A percentile compares a stretch with the other conserved stretches of the same genome.
phyloP scores from a whole-genome alignment of 1,140 invertebrate genomes.

The Diachasma alloeum region DNA sequence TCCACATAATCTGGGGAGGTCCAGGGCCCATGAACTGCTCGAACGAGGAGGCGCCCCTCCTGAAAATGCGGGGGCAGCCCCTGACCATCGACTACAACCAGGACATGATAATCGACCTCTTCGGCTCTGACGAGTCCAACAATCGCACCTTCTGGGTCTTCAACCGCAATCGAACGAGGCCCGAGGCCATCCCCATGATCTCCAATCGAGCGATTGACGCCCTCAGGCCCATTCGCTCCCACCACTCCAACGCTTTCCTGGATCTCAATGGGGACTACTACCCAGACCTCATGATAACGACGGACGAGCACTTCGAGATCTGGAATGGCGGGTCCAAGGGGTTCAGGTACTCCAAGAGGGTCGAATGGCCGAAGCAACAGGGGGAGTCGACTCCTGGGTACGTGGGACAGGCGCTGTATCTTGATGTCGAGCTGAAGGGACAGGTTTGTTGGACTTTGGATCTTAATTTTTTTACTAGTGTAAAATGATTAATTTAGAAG shows the following conservation, averaged over 20 bases:
- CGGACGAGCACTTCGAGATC: constrained; percentile 75
- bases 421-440: constrained; percentile 86
- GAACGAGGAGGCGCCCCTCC: constrained; percentile 58
- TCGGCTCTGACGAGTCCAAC: constrained; percentile 73
- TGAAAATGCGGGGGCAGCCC: constrained; percentile 80
- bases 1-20: constrained; percentile 80
- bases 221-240: constrained; percentile 64
- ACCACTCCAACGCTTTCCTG: constrained; percentile 90
- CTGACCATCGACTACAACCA: constrained; percentile 89
- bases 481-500: no score
- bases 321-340: constrained; percentile 72
- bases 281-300: constrained; percentile 87
- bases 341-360: constrained; percentile 69
- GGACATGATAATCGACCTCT: constrained; percentile 94
- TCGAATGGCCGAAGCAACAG: constrained; percentile 63
- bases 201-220: neutral
- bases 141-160: constrained; percentile 80
- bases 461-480: no score
- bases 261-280: constrained; percentile 86
- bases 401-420: constrained; percentile 83
- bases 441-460: constrained; percentile 50
- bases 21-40: constrained; percentile 72
- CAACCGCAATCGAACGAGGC: constrained; percentile 67
- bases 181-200: constrained; percentile 65
- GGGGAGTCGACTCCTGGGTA: constrained; percentile 59